Conservation (phyloP, 2,888 invertebrate species). For the Trissolcus brochymenae region DNA sequence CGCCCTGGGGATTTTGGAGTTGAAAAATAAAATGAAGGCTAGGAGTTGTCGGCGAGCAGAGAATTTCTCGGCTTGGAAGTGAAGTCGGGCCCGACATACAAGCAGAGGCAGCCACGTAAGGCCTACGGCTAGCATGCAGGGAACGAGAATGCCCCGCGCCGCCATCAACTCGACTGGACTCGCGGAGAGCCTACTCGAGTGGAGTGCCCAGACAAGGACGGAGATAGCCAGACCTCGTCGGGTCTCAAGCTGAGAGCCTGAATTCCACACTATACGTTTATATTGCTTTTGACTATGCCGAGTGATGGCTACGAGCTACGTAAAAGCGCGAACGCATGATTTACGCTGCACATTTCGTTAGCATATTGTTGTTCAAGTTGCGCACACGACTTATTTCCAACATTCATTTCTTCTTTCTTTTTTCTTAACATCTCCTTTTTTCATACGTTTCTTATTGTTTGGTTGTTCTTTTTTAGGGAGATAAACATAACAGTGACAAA, state of each 20-base stretch:
- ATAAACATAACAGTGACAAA: background rate
- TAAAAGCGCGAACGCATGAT: slow-evolving; percentile 61
- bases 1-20: slow-evolving; percentile 15
- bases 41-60: slow-evolving; percentile 32
- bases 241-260: slow-evolving; percentile 72
- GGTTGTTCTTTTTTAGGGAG: slow-evolving; percentile 25
- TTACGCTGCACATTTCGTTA: slow-evolving; percentile 55
- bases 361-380: slow-evolving; percentile 49
- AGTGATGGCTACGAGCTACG: slow-evolving; percentile 66
- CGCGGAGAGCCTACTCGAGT: slow-evolving; percentile 34
- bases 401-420: too few relatives aligned
- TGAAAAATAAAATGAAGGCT: slow-evolving; percentile 53
- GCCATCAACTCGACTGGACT: slow-evolving; percentile 61
- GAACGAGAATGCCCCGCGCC: slow-evolving; percentile 71
- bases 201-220: slow-evolving; percentile 8
- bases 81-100: slow-evolving; percentile 45
- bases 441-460: slow-evolving; percentile 5
- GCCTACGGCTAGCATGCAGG: slow-evolving; percentile 72
- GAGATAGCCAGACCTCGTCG: slow-evolving; percentile 55
- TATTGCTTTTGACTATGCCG: slow-evolving; percentile 71
- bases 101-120: slow-evolving; percentile 62
- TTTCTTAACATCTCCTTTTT: too few relatives aligned
- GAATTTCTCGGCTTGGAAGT: slow-evolving; percentile 51
- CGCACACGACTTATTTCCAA: background rate
- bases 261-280: slow-evolving; percentile 72